These are phyloP conservation scores for Lamproptera curius DNA, from an alignment of 2,888 invertebrate species.

Conservation along the genomic window DNA sequence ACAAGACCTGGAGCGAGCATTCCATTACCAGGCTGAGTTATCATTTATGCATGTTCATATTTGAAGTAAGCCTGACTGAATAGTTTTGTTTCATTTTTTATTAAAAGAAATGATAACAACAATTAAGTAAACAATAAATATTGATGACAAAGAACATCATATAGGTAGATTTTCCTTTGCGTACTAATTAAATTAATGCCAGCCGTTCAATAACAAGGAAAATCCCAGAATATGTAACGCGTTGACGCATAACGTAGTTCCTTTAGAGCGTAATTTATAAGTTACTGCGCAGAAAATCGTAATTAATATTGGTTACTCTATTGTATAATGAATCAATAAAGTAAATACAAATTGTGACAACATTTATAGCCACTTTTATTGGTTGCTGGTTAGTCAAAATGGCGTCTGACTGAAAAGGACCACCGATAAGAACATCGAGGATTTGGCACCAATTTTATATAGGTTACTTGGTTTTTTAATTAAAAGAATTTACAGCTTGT, in stretches of 20 bases:
- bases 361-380: no score
- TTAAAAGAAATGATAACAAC: no score
- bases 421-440: no score
- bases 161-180: not conserved
- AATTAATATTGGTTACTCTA: no score
- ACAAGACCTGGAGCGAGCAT: no score
- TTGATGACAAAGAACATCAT: not conserved
- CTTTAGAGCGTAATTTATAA: slow-evolving; percentile 8
- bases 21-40: no score
- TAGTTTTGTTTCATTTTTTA: no score
- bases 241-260: slow-evolving; percentile 13
- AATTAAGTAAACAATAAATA: no score
- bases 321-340: no score
- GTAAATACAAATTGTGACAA: slow-evolving; percentile 1
- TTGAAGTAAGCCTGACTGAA: not conserved
- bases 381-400: no score
- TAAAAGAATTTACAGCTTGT: not conserved
- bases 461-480: not conserved
- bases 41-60: not conserved
- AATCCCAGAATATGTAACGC: slow-evolving; percentile 13
- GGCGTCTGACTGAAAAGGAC: no score
- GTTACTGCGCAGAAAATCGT: not conserved
- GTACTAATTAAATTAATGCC: not conserved
- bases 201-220: slow-evolving; percentile 17
- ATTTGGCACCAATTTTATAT: not conserved